These are phyloP conservation scores for Electrona antarctica DNA, from an alignment of 2,113 vertebrate species.

Conservation along the genomic window DNA sequence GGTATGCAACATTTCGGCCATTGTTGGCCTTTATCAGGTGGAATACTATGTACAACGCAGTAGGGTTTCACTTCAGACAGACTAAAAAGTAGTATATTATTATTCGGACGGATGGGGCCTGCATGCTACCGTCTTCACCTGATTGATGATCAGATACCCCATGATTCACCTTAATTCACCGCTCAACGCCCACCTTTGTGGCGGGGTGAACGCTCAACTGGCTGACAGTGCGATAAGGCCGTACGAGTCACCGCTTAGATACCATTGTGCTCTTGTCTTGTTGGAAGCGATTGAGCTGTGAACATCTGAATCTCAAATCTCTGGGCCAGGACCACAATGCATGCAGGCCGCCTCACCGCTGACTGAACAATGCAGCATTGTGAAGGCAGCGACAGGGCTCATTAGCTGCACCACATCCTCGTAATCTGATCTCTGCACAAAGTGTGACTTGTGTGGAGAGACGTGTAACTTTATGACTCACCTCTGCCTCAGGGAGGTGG, in stretches of 20 bases:
- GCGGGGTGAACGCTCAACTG: conserved; percentile 1
- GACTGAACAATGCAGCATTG: conserved; percentile 57
- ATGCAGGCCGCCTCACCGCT: conserved; percentile 31
- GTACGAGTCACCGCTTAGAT: conserved; percentile 18
- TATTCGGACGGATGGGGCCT: too few relatives aligned
- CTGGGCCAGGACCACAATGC: conserved; percentile 41
- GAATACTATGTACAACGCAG: too few relatives aligned
- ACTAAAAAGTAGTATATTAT: too few relatives aligned
- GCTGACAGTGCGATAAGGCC: conserved; percentile 24
- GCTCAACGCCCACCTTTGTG: conserved; percentile 17
- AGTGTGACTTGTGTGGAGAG: conserved; percentile 39
- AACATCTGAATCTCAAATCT: conserved; percentile 61
- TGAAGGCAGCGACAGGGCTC: conserved; percentile 59
- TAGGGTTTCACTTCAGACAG: too few relatives aligned
- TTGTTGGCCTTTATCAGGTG: too few relatives aligned
- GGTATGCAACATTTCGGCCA: too few relatives aligned
- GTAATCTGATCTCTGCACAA: conserved; percentile 62
- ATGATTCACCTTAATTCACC: conserved; percentile 30
- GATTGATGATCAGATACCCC: neutral
- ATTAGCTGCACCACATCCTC: conserved; percentile 62
- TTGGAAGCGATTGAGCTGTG: conserved; percentile 22
- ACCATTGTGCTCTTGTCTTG: conserved; percentile 43
- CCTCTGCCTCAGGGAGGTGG: conserved; percentile 33
- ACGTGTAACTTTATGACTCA: conserved; percentile 47
- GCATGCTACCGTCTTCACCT: conserved; percentile 4